Base-by-base conservation (phyloP, 2,888 invertebrate genomes). In the Harpalus rufipes region DNA sequence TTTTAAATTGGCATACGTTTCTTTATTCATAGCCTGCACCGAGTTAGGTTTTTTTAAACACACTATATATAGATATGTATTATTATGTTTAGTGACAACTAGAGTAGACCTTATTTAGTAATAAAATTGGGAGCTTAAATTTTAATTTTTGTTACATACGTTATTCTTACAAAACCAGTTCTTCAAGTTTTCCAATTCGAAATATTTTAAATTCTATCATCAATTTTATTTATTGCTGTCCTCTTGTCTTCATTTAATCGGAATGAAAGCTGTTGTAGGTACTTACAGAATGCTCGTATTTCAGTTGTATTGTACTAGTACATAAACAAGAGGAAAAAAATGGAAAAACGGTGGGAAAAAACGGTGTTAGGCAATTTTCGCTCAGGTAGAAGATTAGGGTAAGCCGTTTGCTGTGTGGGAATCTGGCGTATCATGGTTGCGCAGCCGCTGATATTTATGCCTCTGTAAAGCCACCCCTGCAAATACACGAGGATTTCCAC, bases 361-460 rank as follows among this genome's bases (percentile, higher is more conserved):
- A 39, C 21, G 84, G 84, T 44, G 61, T 74, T 61, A 72, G 63
- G 78, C 84, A 84, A 84, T 84, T 84, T 84, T 84, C 84, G 78
- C 84, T 63, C 84, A 84, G 84, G 84, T 84, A 84, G 51, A 65
- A 84, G 84, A 84, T 84, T 84, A 84, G 51, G 78, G 39, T 84
- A 84, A 84, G 84, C 84, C 84, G 76, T 61, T 39, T 61, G 76
- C 58, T 56, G 56, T 44, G 41, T 25, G 58, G 78, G 25, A 21
- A 63, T 63, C 72, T 44, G 68, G 68, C 68, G 76, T 83, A 82
- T 82, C 82, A 82, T 76, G 25, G 58, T 32, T 18, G 59, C 32
- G 68, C 44, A 32, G 25, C 82, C 68, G 59, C 76, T 83, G 84
- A 84, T 84, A 84, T 84, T 84, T 84, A 84, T 84, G 84, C 78